These are phyloP conservation scores for Samia ricini DNA, from an alignment of 1,140 invertebrate genomes.

Conservation along the genomic window DNA sequence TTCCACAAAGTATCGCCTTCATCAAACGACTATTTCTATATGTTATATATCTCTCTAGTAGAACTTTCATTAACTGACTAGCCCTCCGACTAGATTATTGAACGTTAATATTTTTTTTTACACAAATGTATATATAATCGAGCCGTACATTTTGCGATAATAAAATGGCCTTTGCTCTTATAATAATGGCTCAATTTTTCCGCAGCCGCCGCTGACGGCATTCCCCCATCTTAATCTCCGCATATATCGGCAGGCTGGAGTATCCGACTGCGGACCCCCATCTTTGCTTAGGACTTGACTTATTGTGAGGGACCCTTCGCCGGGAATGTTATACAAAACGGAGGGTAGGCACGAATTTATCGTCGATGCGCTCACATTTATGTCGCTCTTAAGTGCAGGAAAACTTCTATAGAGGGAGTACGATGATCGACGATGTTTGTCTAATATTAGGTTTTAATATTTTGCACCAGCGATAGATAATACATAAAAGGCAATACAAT, in stretches of 20 bases:
- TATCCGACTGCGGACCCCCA: slow-evolving; percentile 16
- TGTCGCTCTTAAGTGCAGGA: slow-evolving; percentile 20
- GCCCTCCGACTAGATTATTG: too few species aligned
- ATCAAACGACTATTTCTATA: too few species aligned
- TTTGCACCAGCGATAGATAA: too few species aligned
- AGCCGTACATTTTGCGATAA: background rate
- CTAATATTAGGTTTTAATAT: too few species aligned
- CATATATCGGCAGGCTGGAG: background rate
- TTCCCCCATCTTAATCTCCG: background rate
- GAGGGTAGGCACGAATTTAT: slow-evolving; percentile 30
- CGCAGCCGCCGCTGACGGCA: background rate
- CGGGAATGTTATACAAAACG: slow-evolving; percentile 21
- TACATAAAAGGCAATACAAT: too few species aligned
- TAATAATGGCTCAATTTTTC: slow-evolving; percentile 1
- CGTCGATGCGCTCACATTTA: slow-evolving; percentile 24
- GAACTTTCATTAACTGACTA: too few species aligned
- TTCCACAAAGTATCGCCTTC: too few species aligned
- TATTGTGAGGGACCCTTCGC: slow-evolving; percentile 23
- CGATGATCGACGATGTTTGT: slow-evolving; percentile 13
- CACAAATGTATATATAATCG: background rate
- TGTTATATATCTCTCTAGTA: too few species aligned
- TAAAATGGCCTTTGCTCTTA: background rate
- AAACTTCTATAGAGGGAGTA: slow-evolving; percentile 14
- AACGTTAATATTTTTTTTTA: background rate
- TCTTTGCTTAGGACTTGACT: slow-evolving; percentile 30